Percentiles rank a stretch among this genome's conserved stretches.
These are phyloP conservation scores for Caretta caretta DNA, from an alignment of 2,113 vertebrate genomes.

Conservation along the genomic window DNA sequence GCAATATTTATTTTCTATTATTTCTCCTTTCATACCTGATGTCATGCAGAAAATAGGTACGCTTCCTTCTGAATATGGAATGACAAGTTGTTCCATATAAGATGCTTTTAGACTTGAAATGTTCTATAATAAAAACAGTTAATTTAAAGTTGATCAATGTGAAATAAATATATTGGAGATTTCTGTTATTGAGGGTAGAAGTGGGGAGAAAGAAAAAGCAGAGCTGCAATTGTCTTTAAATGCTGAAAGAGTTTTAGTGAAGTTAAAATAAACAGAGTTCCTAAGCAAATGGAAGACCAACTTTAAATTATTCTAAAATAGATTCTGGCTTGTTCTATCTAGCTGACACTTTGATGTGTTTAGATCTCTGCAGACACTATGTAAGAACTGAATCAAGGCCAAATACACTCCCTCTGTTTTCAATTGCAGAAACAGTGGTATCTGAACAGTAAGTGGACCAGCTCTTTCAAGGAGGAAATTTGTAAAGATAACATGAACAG, in stretches of 20 bases:
- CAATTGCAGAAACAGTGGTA: slow-evolving; percentile 34
- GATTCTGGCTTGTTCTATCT: background rate
- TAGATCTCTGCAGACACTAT: slow-evolving; percentile 45
- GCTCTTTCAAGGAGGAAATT: slow-evolving; percentile 74
- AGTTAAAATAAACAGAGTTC: background rate
- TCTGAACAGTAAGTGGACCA: slow-evolving; percentile 44
- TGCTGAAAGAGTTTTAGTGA: background rate
- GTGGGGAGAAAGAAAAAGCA: background rate
- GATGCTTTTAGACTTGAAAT: background rate
- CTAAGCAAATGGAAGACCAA: slow-evolving; percentile 26
- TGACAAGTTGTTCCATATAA: background rate
- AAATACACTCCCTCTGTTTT: slow-evolving; percentile 32
- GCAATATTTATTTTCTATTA: background rate
- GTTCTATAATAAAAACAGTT: background rate
- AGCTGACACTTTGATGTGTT: slow-evolving; percentile 55
- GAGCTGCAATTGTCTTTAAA: slow-evolving; percentile 17
- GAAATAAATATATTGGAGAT: background rate
- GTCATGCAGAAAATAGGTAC: background rate
- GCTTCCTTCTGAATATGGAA: background rate
- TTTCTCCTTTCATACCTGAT: accelerated
- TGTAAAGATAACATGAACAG: slow-evolving; percentile 72
- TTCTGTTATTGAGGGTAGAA: background rate
- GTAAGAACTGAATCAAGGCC: slow-evolving; percentile 56
- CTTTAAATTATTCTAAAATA: slow-evolving; percentile 32
- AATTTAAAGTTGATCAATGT: background rate